Evolutionary conservation across 1,140 invertebrate genomes (phyloP).

Genomic region (Pomacea maculata): DNA sequence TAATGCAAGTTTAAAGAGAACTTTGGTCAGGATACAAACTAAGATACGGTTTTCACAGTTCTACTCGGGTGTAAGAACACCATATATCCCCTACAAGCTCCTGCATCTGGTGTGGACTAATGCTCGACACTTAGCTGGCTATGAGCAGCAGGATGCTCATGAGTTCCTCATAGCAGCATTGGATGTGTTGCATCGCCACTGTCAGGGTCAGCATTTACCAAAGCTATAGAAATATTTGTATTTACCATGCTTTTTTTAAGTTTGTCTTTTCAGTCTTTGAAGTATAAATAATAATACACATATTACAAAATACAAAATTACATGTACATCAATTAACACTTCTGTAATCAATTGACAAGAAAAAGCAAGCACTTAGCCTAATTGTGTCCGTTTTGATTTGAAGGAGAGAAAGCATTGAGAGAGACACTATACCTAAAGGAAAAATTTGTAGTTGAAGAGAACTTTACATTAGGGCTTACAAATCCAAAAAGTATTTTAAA

Average conservation of each 20-base stretch:
- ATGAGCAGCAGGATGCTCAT: slow-evolving; percentile 98
- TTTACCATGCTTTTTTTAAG: not conserved
- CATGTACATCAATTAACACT: not conserved
- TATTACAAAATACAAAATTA: not conserved
- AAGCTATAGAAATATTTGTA: not conserved
- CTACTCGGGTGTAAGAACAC: slow-evolving; percentile 88
- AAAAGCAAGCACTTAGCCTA: too few species aligned
- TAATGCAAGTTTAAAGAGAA: too few species aligned
- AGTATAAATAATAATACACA: not conserved
- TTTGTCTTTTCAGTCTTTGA: not conserved
- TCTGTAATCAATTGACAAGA: too few species aligned
- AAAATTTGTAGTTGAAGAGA: too few species aligned
- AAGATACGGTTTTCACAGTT: slow-evolving; percentile 71
- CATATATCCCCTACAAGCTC: slow-evolving; percentile 87
- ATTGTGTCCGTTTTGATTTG: too few species aligned
- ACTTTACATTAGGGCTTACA: too few species aligned
- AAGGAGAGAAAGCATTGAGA: too few species aligned
- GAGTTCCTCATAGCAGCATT: slow-evolving; percentile 97
- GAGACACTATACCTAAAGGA: too few species aligned
- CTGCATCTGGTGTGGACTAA: slow-evolving; percentile 97
- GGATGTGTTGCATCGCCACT: slow-evolving; percentile 88
- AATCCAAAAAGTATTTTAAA: too few species aligned
- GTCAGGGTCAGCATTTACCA: slow-evolving; percentile 63
- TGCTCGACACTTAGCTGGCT: slow-evolving; percentile 92
- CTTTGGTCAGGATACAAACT: too few species aligned